These are phyloP conservation scores for Camelus bactrianus DNA, from an alignment of 2,113 vertebrate genomes.

Conservation along the genomic window DNA sequence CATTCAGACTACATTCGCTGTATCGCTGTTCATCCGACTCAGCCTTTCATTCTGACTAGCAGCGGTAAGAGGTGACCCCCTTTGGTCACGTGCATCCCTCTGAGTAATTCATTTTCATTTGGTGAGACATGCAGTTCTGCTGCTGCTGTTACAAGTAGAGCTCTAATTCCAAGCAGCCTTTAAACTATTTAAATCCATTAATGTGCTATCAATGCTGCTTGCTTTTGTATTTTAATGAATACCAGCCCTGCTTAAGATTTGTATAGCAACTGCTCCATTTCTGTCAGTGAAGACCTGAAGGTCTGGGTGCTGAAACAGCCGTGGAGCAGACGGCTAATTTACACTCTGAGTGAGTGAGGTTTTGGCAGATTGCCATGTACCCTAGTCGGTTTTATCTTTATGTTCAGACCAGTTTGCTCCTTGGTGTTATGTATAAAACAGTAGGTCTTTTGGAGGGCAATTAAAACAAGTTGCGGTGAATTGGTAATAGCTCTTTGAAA, in stretches of 20 bases:
- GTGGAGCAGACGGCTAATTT: slow-evolving; percentile 4
- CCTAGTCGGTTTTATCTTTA: slow-evolving; percentile 32
- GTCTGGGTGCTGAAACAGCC: slow-evolving; percentile 61
- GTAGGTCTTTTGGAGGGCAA: neutral
- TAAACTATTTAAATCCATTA: slow-evolving; percentile 43
- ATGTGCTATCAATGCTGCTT: neutral
- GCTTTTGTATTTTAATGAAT: slow-evolving; percentile 61
- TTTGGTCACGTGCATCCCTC: neutral
- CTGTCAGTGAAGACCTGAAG: slow-evolving; percentile 50
- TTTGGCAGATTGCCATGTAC: neutral
- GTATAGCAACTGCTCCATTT: neutral
- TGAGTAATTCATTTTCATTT: slow-evolving; percentile 39
- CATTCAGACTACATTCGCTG: slow-evolving; percentile 99
- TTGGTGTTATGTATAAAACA: slow-evolving; percentile 27
- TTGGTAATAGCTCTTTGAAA: slow-evolving; percentile 54
- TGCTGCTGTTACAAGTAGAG: neutral
- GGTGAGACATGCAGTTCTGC: neutral
- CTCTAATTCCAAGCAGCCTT: slow-evolving; percentile 32
- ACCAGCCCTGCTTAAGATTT: slow-evolving; percentile 36
- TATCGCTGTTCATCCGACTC: slow-evolving; percentile 98
- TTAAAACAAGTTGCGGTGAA: slow-evolving; percentile 48
- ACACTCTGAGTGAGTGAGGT: slow-evolving; percentile 23
- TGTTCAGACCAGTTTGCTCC: slow-evolving; percentile 31
- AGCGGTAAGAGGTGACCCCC: slow-evolving; percentile 90
- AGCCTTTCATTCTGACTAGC: slow-evolving; percentile 99